phyloP scores from a whole-genome alignment of 2,797 vertebrate genomes.

The Typhlichthys subterraneus region DNA sequence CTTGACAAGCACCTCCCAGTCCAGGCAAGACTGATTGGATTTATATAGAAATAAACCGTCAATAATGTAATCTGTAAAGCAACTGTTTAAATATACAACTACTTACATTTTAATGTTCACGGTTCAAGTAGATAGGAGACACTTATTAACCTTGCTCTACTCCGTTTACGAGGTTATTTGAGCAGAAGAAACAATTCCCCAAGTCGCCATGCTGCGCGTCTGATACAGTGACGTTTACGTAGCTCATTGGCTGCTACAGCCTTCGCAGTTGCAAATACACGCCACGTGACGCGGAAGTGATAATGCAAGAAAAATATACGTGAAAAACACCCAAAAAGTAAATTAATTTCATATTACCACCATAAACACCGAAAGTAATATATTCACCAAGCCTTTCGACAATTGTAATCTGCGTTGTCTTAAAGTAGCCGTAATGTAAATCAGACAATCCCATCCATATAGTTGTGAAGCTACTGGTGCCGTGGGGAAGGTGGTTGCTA shows the following conservation, averaged over 20 bases:
- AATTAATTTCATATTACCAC: neutral
- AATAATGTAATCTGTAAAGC: neutral
- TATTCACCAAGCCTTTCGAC: neutral
- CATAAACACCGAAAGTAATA: neutral
- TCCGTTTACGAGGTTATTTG: conserved; percentile 1
- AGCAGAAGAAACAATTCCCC: neutral
- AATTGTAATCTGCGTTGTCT: neutral
- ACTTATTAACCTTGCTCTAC: neutral
- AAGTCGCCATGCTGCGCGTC: neutral
- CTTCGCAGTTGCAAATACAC: conserved; percentile 28
- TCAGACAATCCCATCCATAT: neutral
- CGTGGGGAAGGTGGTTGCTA: conserved; percentile 31
- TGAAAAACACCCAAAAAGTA: conserved; percentile 32
- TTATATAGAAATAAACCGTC: conserved; percentile 22
- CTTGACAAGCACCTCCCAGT: conserved; percentile 37
- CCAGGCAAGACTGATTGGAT: conserved; percentile 17
- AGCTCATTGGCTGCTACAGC: conserved; percentile 39
- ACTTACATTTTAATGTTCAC: conserved; percentile 32
- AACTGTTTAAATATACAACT: neutral
- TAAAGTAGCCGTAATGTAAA: neutral
- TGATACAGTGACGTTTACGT: neutral
- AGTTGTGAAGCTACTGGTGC: neutral
- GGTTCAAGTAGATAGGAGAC: conserved; percentile 8
- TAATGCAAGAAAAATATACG: conserved; percentile 24
- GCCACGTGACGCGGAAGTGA: conserved; percentile 48